Evolutionary conservation across 2,888 invertebrate species (phyloP).

Genomic region (Muscina levida): DNA sequence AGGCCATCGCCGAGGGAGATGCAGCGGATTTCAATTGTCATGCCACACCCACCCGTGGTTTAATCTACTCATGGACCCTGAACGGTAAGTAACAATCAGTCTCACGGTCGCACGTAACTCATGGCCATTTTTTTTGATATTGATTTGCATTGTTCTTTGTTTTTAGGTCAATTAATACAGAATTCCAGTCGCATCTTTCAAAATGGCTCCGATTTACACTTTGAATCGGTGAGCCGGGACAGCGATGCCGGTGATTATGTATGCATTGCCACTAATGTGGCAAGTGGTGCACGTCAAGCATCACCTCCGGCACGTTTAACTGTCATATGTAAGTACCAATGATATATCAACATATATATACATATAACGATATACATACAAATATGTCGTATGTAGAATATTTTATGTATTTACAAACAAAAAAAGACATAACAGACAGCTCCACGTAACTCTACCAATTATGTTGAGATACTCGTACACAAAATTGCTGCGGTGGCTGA

Average conservation of each 20-base stretch:
- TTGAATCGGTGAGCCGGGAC: constrained; percentile 75
- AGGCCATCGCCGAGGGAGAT: constrained; percentile 78
- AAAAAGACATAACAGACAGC: too few species aligned
- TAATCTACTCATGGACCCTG: constrained; percentile 78
- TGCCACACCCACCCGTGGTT: constrained; percentile 72
- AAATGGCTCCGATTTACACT: constrained; percentile 78
- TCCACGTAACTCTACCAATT: constrained; percentile 21
- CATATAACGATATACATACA: not conserved
- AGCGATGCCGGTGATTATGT: constrained; percentile 78
- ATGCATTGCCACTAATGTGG: constrained; percentile 78
- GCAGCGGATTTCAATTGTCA: constrained; percentile 76
- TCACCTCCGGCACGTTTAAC: constrained; percentile 79
- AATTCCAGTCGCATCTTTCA: constrained; percentile 77
- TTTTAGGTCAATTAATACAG: constrained; percentile 76
- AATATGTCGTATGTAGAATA: constrained; percentile 34
- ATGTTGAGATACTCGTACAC: not conserved
- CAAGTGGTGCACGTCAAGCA: constrained; percentile 79
- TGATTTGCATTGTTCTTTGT: constrained; percentile 25
- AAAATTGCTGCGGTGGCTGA: too few species aligned
- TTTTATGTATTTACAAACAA: constrained; percentile 4
- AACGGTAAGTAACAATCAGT: constrained; percentile 76
- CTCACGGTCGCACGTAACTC: not conserved
- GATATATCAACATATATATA: constrained; percentile 20
- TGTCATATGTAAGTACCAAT: constrained; percentile 78
- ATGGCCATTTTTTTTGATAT: not conserved